Conservation (phyloP, 2,888 invertebrate species). For the Iphiclides podalirius region DNA sequence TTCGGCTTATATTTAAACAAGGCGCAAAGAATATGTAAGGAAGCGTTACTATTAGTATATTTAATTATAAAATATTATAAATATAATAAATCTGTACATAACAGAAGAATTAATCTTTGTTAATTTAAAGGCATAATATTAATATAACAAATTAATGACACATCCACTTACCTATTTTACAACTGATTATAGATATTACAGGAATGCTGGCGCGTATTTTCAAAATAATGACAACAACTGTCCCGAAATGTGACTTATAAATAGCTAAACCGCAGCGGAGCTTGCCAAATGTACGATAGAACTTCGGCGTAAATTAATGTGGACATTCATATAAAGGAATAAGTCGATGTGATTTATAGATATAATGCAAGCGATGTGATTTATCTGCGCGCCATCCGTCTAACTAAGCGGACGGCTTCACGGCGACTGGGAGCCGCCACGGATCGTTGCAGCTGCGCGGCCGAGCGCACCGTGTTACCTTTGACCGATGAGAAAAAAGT, state of each 20-base stretch:
- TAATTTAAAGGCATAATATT: no score
- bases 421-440: conserved; percentile 23
- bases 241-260: conserved; percentile 30
- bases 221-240: conserved; percentile 26
- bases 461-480: conserved; percentile 34
- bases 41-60: no score
- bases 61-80: no score
- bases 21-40: no score
- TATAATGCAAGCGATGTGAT: conserved; percentile 1
- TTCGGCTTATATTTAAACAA: no score
- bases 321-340: conserved; percentile 8
- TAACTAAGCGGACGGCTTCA: conserved; percentile 10
- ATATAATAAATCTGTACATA: no score
- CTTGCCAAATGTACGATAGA: conserved; percentile 38
- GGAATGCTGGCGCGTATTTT: conserved; percentile 16
- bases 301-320: conserved; percentile 29
- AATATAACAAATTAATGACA: no score
- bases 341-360: conserved; percentile 2
- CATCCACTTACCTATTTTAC: conserved; percentile 8
- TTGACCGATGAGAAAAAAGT: conserved; percentile 32
- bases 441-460: conserved; percentile 30
- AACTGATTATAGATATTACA: not conserved
- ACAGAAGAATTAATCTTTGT: no score
- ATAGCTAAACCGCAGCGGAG: conserved; percentile 35
- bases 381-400: conserved; percentile 10